These are phyloP conservation scores for Hybos culiciformis DNA, from an alignment of 2,888 invertebrate species.

Conservation along the genomic window DNA sequence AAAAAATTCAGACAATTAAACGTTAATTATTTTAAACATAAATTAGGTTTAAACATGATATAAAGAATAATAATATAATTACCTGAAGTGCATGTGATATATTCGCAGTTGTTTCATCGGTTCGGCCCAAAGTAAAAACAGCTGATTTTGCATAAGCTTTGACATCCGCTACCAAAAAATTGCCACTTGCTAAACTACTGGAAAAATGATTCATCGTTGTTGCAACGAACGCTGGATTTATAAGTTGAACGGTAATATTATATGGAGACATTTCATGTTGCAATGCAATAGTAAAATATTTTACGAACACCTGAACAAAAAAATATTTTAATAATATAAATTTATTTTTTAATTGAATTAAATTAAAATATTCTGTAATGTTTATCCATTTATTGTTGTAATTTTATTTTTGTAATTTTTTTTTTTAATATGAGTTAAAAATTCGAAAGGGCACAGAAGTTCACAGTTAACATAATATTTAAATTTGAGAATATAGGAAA, in stretches of 20 bases:
- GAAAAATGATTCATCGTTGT: conserved; percentile 69
- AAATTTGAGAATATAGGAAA: no score
- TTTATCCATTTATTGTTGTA: no score
- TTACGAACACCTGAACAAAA: conserved; percentile 50
- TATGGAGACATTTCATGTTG: conserved; percentile 56
- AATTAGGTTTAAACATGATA: no score
- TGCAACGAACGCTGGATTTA: conserved; percentile 67
- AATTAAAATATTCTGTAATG: no score
- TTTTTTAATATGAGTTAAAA: no score
- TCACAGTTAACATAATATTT: no score
- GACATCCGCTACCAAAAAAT: not conserved
- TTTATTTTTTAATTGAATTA: no score
- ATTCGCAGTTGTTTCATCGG: conserved; percentile 62
- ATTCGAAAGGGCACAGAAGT: no score
- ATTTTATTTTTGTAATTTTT: no score
- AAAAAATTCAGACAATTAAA: no score
- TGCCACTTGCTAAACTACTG: not conserved
- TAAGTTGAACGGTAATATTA: conserved; percentile 64
- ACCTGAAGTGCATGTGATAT: conserved; percentile 78
- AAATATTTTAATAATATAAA: conserved; percentile 7
- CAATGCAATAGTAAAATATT: conserved; percentile 58
- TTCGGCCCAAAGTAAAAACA: conserved; percentile 58
- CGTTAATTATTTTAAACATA: no score
- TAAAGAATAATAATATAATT: conserved; percentile 8
- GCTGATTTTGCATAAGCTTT: not conserved